Evolutionary conservation across 2,888 invertebrate genomes (phyloP).

Genomic region (Cataglyphis cursor): DNA sequence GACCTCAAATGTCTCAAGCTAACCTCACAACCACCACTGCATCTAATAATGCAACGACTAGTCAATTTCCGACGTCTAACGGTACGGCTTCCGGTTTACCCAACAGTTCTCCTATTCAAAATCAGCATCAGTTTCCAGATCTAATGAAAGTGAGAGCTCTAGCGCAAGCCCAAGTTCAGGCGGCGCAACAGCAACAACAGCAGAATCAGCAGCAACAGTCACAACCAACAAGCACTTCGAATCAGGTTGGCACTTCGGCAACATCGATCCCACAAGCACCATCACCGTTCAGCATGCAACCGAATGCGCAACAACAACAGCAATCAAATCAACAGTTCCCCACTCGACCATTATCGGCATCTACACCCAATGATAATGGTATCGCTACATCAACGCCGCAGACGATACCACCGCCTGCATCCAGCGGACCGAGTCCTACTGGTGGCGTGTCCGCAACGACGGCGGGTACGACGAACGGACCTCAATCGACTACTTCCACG

Average conservation of each 20-base stretch:
- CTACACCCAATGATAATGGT: constrained; percentile 83
- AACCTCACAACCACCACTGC: constrained; percentile 87
- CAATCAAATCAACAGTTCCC: constrained; percentile 83
- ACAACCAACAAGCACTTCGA: constrained; percentile 84
- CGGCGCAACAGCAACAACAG: constrained; percentile 85
- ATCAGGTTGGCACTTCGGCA: constrained; percentile 79
- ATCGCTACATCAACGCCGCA: constrained; percentile 88
- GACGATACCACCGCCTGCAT: constrained; percentile 85
- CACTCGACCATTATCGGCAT: constrained; percentile 84
- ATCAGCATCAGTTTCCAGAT: constrained; percentile 88
- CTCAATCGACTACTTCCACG: constrained; percentile 85
- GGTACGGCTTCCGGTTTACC: constrained; percentile 87
- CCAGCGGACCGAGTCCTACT: constrained; percentile 84
- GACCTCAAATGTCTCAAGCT: constrained; percentile 89
- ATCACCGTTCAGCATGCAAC: constrained; percentile 88
- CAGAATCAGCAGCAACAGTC: constrained; percentile 81
- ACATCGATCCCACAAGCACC: constrained; percentile 87
- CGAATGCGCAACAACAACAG: constrained; percentile 84
- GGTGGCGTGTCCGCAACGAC: constrained; percentile 72
- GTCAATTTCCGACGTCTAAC: constrained; percentile 88
- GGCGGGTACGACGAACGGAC: constrained; percentile 81
- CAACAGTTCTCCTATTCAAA: constrained; percentile 88
- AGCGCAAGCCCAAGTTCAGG: constrained; percentile 84
- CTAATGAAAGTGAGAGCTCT: constrained; percentile 88
- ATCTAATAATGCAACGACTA: constrained; percentile 87